Conservation (phyloP, 1,140 invertebrate genomes). For the Paramacrobiotus metropolitanus region DNA sequence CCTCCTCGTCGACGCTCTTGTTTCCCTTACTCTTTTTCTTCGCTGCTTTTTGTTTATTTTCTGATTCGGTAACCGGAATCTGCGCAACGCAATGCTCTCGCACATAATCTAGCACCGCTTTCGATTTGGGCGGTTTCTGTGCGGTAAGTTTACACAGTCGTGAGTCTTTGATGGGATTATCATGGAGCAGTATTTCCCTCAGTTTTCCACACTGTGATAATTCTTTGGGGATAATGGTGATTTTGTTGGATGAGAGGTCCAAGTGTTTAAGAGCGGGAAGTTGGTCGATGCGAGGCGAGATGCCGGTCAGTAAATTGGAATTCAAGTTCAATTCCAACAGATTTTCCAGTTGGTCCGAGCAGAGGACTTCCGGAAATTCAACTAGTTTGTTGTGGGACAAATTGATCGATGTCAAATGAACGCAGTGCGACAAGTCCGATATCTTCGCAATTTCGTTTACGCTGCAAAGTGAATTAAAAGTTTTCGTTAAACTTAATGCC, state of each 20-base stretch:
- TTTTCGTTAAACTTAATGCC: too few relatives aligned
- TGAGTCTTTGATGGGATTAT: constrained; percentile 43
- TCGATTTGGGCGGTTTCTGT: constrained; percentile 26
- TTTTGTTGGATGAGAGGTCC: constrained; percentile 39
- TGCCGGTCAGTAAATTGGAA: constrained; percentile 36
- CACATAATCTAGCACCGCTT: constrained; percentile 42
- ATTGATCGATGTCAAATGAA: constrained; percentile 35
- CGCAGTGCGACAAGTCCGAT: constrained; percentile 30
- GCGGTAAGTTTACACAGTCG: constrained; percentile 43
- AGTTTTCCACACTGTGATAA: constrained; percentile 37
- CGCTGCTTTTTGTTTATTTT: constrained; percentile 14
- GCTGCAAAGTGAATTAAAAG: too few relatives aligned
- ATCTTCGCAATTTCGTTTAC: constrained; percentile 36
- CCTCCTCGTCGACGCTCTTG: constrained; percentile 14
- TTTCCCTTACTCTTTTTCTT: constrained; percentile 26
- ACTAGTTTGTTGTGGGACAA: constrained; percentile 40
- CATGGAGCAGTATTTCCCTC: constrained; percentile 38
- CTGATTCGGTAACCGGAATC: constrained; percentile 11
- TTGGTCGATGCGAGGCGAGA: constrained; percentile 32
- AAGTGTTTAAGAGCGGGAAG: constrained; percentile 39
- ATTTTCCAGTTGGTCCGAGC: constrained; percentile 31
- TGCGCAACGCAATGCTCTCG: constrained; percentile 32
- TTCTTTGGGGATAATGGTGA: constrained; percentile 36
- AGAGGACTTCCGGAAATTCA: constrained; percentile 35
- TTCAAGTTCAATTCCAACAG: constrained; percentile 39